Conservation (phyloP, 2,797 vertebrate species). For the Setipinna tenuifilis region DNA sequence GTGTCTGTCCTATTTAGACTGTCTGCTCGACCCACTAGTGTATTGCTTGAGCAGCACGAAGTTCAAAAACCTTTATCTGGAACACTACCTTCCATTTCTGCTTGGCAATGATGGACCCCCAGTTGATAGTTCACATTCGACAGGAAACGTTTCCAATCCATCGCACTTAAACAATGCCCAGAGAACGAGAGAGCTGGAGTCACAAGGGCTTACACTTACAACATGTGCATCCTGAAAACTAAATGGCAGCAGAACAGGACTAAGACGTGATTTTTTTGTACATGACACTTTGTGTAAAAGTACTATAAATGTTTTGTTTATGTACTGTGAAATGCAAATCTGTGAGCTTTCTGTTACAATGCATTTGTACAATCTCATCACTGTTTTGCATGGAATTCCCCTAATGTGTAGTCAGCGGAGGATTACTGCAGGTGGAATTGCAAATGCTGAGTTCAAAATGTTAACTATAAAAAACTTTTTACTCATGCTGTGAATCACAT, state of each 20-base stretch:
- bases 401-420: neutral
- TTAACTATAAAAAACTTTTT: neutral
- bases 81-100: conserved; percentile 67
- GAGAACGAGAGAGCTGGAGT: neutral
- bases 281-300: neutral
- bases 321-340: neutral
- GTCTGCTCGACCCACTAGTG: conserved; percentile 74
- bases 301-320: neutral
- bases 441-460: neutral
- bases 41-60: conserved; percentile 80
- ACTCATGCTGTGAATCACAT: neutral
- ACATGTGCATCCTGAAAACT: neutral
- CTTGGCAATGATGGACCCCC: neutral
- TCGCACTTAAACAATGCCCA: neutral
- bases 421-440: neutral
- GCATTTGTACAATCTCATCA: neutral
- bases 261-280: neutral
- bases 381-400: neutral
- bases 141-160: neutral
- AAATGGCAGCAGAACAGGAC: neutral
- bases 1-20: conserved; percentile 76
- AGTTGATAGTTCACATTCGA: conserved; percentile 38
- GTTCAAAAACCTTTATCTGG: conserved; percentile 71
- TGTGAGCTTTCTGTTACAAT: neutral
- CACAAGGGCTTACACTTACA: neutral